Conservation (phyloP, 35 echinoderm and acorn worm species). For the Ptychodera flava region DNA sequence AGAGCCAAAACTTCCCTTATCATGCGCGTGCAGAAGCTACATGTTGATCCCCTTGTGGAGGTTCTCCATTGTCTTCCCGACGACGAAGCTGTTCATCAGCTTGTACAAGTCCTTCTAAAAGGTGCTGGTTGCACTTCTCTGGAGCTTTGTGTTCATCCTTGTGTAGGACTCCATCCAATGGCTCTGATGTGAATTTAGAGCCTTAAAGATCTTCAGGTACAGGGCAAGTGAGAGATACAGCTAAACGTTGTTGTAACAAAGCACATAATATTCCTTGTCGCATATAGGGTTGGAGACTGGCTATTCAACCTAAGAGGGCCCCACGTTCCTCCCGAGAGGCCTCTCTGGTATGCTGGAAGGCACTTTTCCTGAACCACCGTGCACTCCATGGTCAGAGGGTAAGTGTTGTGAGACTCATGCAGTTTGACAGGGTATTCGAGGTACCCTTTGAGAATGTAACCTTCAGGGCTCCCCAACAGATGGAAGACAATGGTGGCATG, state of each 20-base stretch:
- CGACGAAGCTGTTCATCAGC: background rate
- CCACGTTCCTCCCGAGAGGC: no score
- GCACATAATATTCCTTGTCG: background rate
- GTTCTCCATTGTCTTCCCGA: background rate
- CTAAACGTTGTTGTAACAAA: no score
- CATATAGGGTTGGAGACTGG: background rate
- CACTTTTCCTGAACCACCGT: background rate
- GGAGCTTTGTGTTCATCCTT: background rate
- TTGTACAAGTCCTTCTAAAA: background rate
- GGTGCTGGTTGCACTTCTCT: background rate
- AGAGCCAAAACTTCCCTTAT: background rate
- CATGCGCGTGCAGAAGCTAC: background rate
- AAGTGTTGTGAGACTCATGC: background rate
- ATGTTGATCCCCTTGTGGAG: background rate
- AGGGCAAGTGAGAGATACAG: background rate
- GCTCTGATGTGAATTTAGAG: background rate
- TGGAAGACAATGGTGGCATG: no score
- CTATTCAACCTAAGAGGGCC: no score
- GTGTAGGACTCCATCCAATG: background rate
- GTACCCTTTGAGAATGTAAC: background rate
- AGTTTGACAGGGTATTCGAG: background rate
- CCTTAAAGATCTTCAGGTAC: background rate
- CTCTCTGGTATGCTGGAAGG: background rate
- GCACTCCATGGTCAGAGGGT: background rate
- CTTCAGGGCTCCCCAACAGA: background rate